Percentiles rank a stretch among this genome's conserved stretches.
Evolutionary conservation across 2,888 invertebrate species (phyloP).

Genomic region (Xestia ashworthii): DNA sequence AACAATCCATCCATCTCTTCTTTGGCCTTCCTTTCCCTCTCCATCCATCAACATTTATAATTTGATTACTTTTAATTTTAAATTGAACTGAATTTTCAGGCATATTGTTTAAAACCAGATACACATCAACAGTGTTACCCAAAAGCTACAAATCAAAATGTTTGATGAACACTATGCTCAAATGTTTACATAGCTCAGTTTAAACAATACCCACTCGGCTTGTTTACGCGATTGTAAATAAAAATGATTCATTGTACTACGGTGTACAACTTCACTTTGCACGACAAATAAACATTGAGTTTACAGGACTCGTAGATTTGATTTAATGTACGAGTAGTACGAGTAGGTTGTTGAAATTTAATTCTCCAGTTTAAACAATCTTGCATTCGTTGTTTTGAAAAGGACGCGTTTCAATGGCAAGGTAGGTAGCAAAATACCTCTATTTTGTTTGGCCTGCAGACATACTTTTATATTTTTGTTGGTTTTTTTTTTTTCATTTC

Average conservation of each 20-base stretch:
- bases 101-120: neutral
- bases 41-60: no score
- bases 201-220: constrained; percentile 46
- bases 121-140: neutral
- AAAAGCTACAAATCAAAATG: constrained; percentile 54
- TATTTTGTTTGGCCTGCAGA: neutral
- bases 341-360: neutral
- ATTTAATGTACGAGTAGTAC: constrained; percentile 7
- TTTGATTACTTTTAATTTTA: no score
- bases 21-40: no score
- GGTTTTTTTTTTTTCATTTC: neutral
- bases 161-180: constrained; percentile 43
- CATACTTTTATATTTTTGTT: neutral
- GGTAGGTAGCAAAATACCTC: neutral
- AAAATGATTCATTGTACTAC: constrained; percentile 50
- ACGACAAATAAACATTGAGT: constrained; percentile 28
- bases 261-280: constrained; percentile 20
- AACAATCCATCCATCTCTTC: no score
- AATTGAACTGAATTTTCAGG: no score
- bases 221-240: constrained; percentile 48
- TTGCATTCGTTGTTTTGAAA: neutral
- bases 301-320: neutral
- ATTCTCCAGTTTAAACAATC: neutral
- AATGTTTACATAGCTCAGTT: constrained; percentile 48
- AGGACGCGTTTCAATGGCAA: neutral